These are phyloP conservation scores for Chrysotoxum bicinctum DNA, from an alignment of 2,888 invertebrate genomes.

Conservation along the genomic window DNA sequence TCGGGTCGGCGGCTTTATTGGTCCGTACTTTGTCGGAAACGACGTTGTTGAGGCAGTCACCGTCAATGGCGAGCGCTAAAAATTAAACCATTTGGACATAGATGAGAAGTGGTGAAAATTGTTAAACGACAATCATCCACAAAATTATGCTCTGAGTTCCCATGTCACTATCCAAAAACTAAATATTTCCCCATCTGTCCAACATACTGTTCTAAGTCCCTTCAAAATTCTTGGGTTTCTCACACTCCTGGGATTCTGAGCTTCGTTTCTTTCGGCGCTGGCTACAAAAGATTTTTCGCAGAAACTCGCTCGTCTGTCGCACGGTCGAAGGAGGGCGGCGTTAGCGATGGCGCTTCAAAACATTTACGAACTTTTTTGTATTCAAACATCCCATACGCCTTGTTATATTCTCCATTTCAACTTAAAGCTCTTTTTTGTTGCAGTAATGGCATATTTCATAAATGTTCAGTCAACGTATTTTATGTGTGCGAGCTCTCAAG, in stretches of 20 bases:
- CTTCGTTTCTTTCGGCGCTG: slow-evolving; percentile 40
- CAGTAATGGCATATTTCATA: slow-evolving; percentile 60
- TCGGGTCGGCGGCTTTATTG: no score
- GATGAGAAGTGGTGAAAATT: no score
- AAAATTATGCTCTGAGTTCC: no score
- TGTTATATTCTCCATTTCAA: slow-evolving; percentile 34
- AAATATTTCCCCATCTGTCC: not conserved
- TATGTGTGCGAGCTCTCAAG: slow-evolving; percentile 62
- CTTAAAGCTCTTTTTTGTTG: slow-evolving; percentile 48
- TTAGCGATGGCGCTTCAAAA: slow-evolving; percentile 79
- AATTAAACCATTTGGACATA: no score
- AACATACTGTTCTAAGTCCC: slow-evolving; percentile 23
- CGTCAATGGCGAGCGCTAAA: no score
- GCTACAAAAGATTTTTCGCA: slow-evolving; percentile 31
- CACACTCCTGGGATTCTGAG: slow-evolving; percentile 48
- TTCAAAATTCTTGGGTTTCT: slow-evolving; percentile 27
- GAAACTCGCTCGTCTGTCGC: slow-evolving; percentile 32
- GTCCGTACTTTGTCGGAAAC: no score
- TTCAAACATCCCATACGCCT: slow-evolving; percentile 11
- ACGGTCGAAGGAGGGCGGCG: slow-evolving; percentile 74
- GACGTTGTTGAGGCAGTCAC: no score
- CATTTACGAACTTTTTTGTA: slow-evolving; percentile 68
- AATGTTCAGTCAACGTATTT: slow-evolving; percentile 53
- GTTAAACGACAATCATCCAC: no score
- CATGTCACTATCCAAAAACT: no score